Evolutionary conservation across 2,888 invertebrate genomes (phyloP).

Genomic region (Heliconius sara): DNA sequence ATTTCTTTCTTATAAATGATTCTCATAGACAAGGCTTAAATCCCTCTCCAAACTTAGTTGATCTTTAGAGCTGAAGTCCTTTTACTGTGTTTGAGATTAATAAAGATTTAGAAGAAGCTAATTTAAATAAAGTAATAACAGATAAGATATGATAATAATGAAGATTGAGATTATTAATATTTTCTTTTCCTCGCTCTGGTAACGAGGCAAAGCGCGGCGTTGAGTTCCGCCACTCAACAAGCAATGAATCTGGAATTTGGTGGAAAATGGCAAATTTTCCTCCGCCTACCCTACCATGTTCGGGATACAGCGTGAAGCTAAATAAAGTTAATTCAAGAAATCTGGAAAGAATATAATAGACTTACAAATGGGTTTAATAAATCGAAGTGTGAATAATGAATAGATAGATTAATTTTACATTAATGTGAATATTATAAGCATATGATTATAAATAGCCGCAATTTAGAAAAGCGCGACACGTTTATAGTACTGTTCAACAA

Average conservation of each 20-base stretch:
- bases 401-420: slow-evolving; percentile 6
- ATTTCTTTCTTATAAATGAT: too few species aligned
- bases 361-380: neutral
- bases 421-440: neutral
- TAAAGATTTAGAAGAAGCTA: neutral
- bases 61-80: neutral
- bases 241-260: too few species aligned
- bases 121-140: neutral
- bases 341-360: neutral
- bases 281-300: too few species aligned
- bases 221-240: too few species aligned
- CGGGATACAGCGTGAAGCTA: too few species aligned
- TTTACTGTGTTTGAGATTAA: neutral
- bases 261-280: too few species aligned
- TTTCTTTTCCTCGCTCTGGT: too few species aligned
- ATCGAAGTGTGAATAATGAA: neutral
- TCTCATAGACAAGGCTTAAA: neutral
- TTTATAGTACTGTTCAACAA: slow-evolving; percentile 28
- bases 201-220: too few species aligned
- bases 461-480: slow-evolving; percentile 31
- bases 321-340: neutral
- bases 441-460: slow-evolving; percentile 24
- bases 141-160: neutral
- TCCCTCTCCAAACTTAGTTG: neutral
- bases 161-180: too few species aligned